Base-by-base conservation (phyloP, 2,113 vertebrate species). In the Rousettus leschenaultii region DNA sequence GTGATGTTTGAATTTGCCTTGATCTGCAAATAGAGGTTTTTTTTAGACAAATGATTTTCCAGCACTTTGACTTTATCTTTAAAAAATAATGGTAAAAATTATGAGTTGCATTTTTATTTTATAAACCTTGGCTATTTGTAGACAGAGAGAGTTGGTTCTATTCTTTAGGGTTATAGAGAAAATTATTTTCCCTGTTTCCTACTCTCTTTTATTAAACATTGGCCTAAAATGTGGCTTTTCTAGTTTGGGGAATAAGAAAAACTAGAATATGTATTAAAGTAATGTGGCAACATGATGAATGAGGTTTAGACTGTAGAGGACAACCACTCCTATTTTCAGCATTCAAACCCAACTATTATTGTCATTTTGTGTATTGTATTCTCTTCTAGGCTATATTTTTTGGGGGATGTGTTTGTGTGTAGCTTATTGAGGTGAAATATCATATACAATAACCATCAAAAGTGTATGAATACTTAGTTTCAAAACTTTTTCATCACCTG, bases 21-120 rank as follows among this genome's bases (percentile, higher is more conserved):
- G 33, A 57, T 91, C 8, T 93, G 22, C 55, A 86, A 51, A 48
- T 15, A n/a, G 68, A 91, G 45, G 21, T 40, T 26, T 57, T 26
- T 57, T 74, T 63, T 84, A 78, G 45, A 24, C 86, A 26, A 73
- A 53, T 93, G 8, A 90, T 93, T 93, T 96, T 89, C 38, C 26
- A 86, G 55, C 78, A 57, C 22, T 78, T 86, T 65, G 28, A 63
- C 11, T 24, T 43, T 78, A 24, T 30, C 21, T 87, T 70, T 24
- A 21, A 43, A 57, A 38, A 59, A 78, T 9, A 18, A 5, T 10
- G 30, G 13, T 30, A 63, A 63, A 83, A 40, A 15, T 70, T 18
- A 55, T 78, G 9, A 9, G 28, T 21, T 82, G 11, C 1, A 11
- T 88, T 68, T 84, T 26, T 87, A 19, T 61, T 80, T 80, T 19